Percentiles rank a stretch among this genome's conserved stretches.
These are phyloP conservation scores for Microctonus aethiopoides DNA, from an alignment of 2,888 invertebrate genomes.

Conservation along the genomic window DNA sequence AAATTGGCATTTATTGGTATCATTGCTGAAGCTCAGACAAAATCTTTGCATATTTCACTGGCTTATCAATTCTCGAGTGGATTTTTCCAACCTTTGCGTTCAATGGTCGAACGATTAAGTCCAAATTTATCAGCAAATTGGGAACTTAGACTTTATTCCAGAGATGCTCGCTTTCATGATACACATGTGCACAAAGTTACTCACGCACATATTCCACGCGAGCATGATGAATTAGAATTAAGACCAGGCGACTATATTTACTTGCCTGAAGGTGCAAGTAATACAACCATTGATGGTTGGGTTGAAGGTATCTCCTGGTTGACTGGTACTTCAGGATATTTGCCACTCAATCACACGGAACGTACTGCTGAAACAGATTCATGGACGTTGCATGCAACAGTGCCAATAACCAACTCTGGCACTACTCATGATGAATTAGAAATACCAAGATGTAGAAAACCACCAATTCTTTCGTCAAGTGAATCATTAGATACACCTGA, in stretches of 20 bases:
- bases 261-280: constrained; percentile 79
- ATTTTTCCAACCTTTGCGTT: constrained; percentile 78
- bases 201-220: constrained; percentile 80
- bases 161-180: constrained; percentile 79
- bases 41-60: constrained; percentile 87
- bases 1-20: constrained; percentile 81
- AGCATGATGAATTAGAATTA: constrained; percentile 86
- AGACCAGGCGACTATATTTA: constrained; percentile 89
- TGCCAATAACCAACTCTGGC: constrained; percentile 63
- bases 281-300: constrained; percentile 86
- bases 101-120: constrained; percentile 79
- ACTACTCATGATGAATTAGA: constrained; percentile 48
- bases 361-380: constrained; percentile 90
- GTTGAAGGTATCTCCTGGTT: constrained; percentile 86
- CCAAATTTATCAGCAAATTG: constrained; percentile 73
- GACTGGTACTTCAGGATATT: constrained; percentile 81
- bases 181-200: constrained; percentile 80
- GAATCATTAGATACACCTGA: constrained; percentile 57
- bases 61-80: constrained; percentile 87
- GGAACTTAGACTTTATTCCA: constrained; percentile 89
- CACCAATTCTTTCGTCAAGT: constrained; percentile 50
- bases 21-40: constrained; percentile 82
- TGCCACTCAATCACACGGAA: constrained; percentile 86
- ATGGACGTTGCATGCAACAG: constrained; percentile 86
- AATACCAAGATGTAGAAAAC: constrained; percentile 52